These are phyloP conservation scores for Operophtera brumata DNA, from an alignment of 2,888 invertebrate genomes.

Conservation along the genomic window DNA sequence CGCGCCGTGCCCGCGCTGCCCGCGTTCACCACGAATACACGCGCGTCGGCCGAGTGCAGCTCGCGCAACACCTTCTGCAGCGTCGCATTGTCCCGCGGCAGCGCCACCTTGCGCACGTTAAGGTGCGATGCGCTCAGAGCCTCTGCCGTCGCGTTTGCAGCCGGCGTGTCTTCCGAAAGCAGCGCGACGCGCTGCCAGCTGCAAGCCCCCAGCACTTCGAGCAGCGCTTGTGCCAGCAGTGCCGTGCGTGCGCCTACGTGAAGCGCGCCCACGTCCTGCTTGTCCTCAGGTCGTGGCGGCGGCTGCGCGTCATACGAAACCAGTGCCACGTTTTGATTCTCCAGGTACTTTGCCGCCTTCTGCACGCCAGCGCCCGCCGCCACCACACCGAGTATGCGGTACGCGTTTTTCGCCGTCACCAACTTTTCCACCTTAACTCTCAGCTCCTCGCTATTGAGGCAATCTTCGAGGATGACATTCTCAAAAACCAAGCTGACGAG, in stretches of 20 bases:
- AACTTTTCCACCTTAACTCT: not conserved
- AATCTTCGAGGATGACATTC: not conserved
- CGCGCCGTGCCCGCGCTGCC: slow-evolving; percentile 81
- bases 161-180: slow-evolving; percentile 13
- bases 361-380: slow-evolving; percentile 27
- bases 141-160: slow-evolving; percentile 29
- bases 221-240: slow-evolving; percentile 15
- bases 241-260: slow-evolving; percentile 22
- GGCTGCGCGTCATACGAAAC: slow-evolving; percentile 11
- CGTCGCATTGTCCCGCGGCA: slow-evolving; percentile 66
- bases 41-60: slow-evolving; percentile 67
- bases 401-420: not conserved
- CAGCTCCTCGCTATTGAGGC: not conserved
- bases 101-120: not conserved
- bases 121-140: not conserved
- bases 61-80: slow-evolving; percentile 2
- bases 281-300: slow-evolving; percentile 16
- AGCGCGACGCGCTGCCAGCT: slow-evolving; percentile 26
- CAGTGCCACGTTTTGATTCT: not conserved
- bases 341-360: slow-evolving; percentile 3
- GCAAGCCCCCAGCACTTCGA: slow-evolving; percentile 27
- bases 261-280: slow-evolving; percentile 22
- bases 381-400: slow-evolving; percentile 12
- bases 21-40: slow-evolving; percentile 90
- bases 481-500: not conserved